Base-by-base conservation (phyloP, 30 jellyfish, hydroid and myxozoan genomes). In the Catostylus mosaicus region DNA sequence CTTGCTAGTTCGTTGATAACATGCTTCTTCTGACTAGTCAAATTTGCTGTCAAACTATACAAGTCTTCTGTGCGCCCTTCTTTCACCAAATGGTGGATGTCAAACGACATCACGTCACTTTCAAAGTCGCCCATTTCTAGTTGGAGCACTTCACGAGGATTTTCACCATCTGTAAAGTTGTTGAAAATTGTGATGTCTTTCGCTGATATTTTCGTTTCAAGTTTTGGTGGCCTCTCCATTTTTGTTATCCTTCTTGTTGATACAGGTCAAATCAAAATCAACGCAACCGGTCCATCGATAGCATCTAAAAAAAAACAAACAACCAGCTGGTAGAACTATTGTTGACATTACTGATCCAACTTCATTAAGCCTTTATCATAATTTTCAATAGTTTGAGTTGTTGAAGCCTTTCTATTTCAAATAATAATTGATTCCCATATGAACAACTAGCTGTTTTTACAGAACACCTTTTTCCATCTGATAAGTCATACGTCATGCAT, bases 1-100 rank as follows among this genome's bases (percentile, higher is more conserved):
- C 70, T 50, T 19, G 85, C 85, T 34, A 26, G 62, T 51, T 47
- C 20, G 24, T 30, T 26, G 14, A 74, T 24, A 10, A 33, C 40
- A 16, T 51, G 59, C 18, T 74, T 40, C 10, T 23, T 26, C 29
- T 19, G 30, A 31, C 24, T 32, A 3, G 40, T 14, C 12, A 74
- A 7, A 23, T 20, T 50, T 22, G 48, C 45, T 2, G 51, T 24
- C 32, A 10, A 30, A 24, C 51, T 54, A 36, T 74, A 74, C 36
- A 74, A 20, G 24, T 74, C 85, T 52, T 74, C 85, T 9, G 63
- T 33, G 1, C 20, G 57, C 18, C 85, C 57, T 22, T 74, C 38
- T 40, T 74, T 50, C 37, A 74, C 54, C 35, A 74, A 30, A 7
- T 50, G 74, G 43, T 74, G 85, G 32, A 74, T 12, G 10, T 38